phyloP scores from a whole-genome alignment of 2,888 invertebrate genomes.

The Cybosia mesomella region DNA sequence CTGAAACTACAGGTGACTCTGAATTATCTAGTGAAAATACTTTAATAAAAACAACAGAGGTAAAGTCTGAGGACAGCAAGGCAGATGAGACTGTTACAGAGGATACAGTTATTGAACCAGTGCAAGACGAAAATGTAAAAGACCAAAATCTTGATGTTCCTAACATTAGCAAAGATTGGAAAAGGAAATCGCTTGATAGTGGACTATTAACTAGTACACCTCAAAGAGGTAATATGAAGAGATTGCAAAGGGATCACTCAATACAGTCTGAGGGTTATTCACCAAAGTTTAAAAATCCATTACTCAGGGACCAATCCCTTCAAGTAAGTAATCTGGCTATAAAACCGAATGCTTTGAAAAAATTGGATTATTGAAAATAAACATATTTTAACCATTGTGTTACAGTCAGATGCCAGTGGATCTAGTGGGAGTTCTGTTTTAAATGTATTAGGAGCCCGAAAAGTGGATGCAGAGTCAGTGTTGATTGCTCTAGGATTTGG shows the following conservation, averaged over 20 bases:
- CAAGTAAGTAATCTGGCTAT: slow-evolving; percentile 66
- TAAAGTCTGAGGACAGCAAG: slow-evolving; percentile 73
- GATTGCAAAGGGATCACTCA: slow-evolving; percentile 79
- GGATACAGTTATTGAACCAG: slow-evolving; percentile 72
- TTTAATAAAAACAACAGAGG: slow-evolving; percentile 52
- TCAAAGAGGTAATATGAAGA: slow-evolving; percentile 64
- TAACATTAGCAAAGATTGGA: slow-evolving; percentile 56
- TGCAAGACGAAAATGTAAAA: slow-evolving; percentile 52
- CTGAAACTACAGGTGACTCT: slow-evolving; percentile 53
- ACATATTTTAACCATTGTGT: slow-evolving; percentile 17
- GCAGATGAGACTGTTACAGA: slow-evolving; percentile 73
- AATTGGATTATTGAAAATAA: neutral
- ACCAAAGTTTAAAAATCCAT: slow-evolving; percentile 79
- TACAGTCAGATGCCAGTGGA: slow-evolving; percentile 82
- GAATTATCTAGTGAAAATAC: slow-evolving; percentile 31
- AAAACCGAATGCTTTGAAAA: neutral
- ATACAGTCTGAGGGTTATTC: slow-evolving; percentile 81
- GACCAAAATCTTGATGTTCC: slow-evolving; percentile 76
- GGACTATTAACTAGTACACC: slow-evolving; percentile 68
- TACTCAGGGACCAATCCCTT: slow-evolving; percentile 82
- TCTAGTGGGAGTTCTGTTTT: slow-evolving; percentile 92
- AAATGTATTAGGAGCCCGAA: slow-evolving; percentile 93
- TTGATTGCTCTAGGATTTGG: slow-evolving; percentile 94
- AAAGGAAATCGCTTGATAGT: slow-evolving; percentile 78
- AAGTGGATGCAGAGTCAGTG: slow-evolving; percentile 96